Conservation (phyloP, 2,888 invertebrate genomes). For the Brachynemurus nebulosus region DNA sequence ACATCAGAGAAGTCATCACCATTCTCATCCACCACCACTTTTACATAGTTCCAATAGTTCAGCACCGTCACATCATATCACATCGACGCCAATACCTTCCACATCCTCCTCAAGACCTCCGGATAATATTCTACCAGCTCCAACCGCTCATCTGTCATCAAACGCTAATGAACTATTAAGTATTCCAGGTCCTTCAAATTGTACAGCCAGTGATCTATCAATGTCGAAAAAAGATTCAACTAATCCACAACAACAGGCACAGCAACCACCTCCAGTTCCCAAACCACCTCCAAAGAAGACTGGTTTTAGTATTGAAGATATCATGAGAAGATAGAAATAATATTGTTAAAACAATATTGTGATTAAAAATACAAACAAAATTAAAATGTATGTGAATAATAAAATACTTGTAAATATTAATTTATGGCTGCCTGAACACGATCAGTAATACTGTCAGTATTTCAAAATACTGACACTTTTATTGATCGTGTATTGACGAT, state of each 20-base stretch:
- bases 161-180: conserved; percentile 12
- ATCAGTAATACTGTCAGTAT: no score
- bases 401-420: no score
- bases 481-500: no score
- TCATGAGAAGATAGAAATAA: conserved; percentile 62
- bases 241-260: conserved; percentile 26
- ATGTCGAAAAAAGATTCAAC: conserved; percentile 28
- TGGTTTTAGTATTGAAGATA: conserved; percentile 83
- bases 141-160: conserved; percentile 14
- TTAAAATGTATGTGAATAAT: no score
- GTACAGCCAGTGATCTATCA: conserved; percentile 29
- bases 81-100: conserved; percentile 29
- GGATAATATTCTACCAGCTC: conserved; percentile 10
- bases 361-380: no score
- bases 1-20: conserved; percentile 23
- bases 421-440: no score
- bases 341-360: no score
- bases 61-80: conserved; percentile 23
- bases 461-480: no score
- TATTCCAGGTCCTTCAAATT: conserved; percentile 15
- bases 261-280: conserved; percentile 41
- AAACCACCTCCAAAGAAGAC: conserved; percentile 51
- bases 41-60: background rate
- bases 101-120: conserved; percentile 35
- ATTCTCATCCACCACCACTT: conserved; percentile 21